Conservation (phyloP, 2,113 vertebrate genomes). For the Macrotis lagotis region DNA sequence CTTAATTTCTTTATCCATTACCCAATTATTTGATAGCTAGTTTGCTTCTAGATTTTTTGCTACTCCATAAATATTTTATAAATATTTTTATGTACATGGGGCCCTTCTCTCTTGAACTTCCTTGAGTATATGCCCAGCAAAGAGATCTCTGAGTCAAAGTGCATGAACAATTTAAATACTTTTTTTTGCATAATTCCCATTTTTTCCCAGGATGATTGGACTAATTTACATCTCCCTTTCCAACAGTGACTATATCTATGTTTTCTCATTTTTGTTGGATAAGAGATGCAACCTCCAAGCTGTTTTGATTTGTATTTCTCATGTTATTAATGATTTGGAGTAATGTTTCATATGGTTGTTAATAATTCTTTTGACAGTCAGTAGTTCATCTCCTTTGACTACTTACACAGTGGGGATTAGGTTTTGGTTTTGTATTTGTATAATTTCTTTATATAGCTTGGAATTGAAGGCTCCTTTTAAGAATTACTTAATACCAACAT, state of each 20-base stretch:
- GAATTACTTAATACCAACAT: neutral
- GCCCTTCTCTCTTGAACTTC: neutral
- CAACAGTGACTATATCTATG: too few species aligned
- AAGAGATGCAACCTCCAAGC: neutral
- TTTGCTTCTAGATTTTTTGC: neutral
- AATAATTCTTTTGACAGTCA: neutral
- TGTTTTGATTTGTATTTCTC: neutral
- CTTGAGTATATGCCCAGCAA: neutral
- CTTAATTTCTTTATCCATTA: neutral
- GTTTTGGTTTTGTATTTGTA: neutral
- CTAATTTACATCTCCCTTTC: neutral
- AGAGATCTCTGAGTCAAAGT: neutral
- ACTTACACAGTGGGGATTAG: neutral
- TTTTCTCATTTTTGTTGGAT: neutral
- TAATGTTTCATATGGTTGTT: neutral
- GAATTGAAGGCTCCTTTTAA: neutral
- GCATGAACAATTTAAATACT: neutral
- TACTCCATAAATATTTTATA: neutral
- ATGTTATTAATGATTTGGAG: neutral
- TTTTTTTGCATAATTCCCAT: neutral
- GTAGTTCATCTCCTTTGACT: neutral
- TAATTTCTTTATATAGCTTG: neutral
- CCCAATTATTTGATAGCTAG: neutral
- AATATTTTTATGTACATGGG: neutral
- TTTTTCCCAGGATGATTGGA: neutral